Percentiles rank a stretch among this genome's conserved stretches.
Conservation (phyloP, 2,113 vertebrate species). For the Sander vitreus region DNA sequence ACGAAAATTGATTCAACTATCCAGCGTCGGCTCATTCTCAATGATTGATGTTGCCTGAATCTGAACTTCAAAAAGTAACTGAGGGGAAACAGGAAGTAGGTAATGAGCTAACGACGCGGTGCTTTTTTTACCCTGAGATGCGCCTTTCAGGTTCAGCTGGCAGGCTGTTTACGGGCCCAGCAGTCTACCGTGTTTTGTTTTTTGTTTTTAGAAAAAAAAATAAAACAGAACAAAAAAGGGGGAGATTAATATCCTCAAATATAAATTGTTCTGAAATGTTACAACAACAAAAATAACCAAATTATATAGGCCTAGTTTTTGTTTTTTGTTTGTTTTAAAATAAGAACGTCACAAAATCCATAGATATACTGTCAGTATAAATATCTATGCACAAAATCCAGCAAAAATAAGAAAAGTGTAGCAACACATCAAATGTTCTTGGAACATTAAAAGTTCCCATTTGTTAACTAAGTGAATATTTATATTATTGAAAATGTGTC, state of each 20-base stretch:
- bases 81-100: slow-evolving; percentile 77
- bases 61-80: slow-evolving; percentile 60
- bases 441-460: too few species aligned
- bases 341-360: not conserved
- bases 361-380: too few species aligned
- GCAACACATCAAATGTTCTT: too few species aligned
- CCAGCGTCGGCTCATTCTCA: not conserved
- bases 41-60: not conserved
- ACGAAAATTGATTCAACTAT: not conserved
- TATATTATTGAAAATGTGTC: not conserved
- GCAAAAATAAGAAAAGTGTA: too few species aligned
- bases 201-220: not conserved
- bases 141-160: slow-evolving; percentile 40
- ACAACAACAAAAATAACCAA: too few species aligned
- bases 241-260: too few species aligned
- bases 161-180: too few species aligned
- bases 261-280: too few species aligned
- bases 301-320: too few species aligned
- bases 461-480: not conserved
- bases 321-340: too few species aligned
- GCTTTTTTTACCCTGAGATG: accelerated
- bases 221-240: not conserved
- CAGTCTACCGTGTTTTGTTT: not conserved
- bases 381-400: not conserved
- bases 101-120: not conserved